Base-by-base conservation (phyloP, 2,888 invertebrate genomes). In the Tetramorium bicarinatum region DNA sequence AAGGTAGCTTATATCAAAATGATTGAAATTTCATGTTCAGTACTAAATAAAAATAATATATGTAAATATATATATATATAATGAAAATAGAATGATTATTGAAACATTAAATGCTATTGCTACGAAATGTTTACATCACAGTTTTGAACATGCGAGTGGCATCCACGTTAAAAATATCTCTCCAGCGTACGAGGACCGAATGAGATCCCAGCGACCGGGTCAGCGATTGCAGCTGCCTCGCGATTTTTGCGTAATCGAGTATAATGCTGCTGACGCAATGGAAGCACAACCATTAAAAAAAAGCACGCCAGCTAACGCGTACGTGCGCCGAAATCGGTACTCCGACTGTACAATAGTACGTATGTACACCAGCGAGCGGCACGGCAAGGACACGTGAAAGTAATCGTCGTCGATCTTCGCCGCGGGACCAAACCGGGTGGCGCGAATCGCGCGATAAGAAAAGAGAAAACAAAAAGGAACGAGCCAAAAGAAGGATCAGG, bases 351-450 rank as follows among this genome's bases (percentile, higher is more conserved):
- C 38, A 52, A 38, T 25, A 8, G 29, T 54, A n/a, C 47, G 3
- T 21, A 25, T 25, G 25, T 25, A 25, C 25, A 79, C 9, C 59
- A 47, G 41, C 59, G 21, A 67, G 18, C 72, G 41, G 25, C 29
- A 4, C 44, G 47, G 64, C 86, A 86, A 86, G 80, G 83, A 87
- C 83, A 77, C 83, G 87, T 87, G 87, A 87, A 87, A 87, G 83
- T 85, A 71, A 81, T 81, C 77, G 25, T 67, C 41, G 49, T 67
- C 41, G 49, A 75, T 64, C 74, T 18, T 79, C 3, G 29, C 71
- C 21, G 18, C 29, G 47, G 34, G n/a, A 47, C 41, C 62, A 52
- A 69, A 49, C 11, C 25, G 38, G n/a, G 38, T 8, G 18, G 47
- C 18, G 11, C 41, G 18, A 47, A 41, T 2, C 7, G 54, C n/a